A percentile compares a stretch with the other conserved stretches of the same genome.
Evolutionary conservation across 2,113 vertebrate species (phyloP).

Genomic region (Pitta sordida): DNA sequence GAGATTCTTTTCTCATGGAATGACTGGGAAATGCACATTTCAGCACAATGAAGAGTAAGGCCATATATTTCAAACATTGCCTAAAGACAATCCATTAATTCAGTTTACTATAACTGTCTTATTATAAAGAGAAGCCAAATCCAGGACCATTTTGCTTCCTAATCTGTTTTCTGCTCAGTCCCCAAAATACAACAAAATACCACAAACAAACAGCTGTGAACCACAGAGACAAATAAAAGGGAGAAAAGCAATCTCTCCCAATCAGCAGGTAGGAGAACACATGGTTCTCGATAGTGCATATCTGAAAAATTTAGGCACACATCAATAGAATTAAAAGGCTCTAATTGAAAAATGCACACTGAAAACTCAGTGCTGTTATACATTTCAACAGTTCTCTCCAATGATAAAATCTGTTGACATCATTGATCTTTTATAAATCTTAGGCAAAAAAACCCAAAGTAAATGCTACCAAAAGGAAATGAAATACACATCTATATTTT

Average conservation of each 20-base stretch:
- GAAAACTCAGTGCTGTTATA: background rate
- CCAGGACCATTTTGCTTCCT: background rate
- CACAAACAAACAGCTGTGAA: background rate
- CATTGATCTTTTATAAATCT: background rate
- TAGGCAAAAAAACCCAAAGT: background rate
- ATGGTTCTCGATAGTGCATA: background rate
- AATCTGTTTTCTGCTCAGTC: background rate
- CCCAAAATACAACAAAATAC: background rate
- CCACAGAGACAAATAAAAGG: background rate
- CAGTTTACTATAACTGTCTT: background rate
- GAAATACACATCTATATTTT: background rate
- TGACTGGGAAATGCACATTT: background rate
- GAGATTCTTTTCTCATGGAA: background rate
- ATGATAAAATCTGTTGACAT: background rate
- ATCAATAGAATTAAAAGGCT: background rate
- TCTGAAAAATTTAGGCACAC: background rate
- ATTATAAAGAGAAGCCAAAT: background rate
- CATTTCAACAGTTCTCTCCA: background rate
- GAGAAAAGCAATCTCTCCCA: background rate
- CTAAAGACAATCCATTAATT: background rate
- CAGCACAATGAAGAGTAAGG: background rate
- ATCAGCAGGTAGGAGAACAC: rapidly evolving
- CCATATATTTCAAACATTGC: background rate
- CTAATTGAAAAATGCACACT: background rate
- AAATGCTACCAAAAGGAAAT: background rate